These are phyloP conservation scores for Pectinophora gossypiella DNA, from an alignment of 1,140 invertebrate genomes.

Conservation along the genomic window DNA sequence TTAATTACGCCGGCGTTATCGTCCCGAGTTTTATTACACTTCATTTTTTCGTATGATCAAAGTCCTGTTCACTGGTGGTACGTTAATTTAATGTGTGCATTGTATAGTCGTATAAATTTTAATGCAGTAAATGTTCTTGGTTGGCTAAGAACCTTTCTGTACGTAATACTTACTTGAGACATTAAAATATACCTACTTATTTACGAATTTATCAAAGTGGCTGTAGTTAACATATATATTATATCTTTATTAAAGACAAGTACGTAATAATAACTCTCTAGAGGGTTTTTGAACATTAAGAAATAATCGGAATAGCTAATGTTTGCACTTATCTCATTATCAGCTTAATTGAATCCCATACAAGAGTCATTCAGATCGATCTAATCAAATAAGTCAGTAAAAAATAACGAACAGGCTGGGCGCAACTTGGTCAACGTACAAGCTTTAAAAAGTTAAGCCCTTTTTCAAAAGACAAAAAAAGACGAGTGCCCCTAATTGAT, in stretches of 20 bases:
- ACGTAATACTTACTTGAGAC: too few relatives aligned
- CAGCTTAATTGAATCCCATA: conserved; percentile 68
- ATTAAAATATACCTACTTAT: too few relatives aligned
- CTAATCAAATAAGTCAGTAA: conserved; percentile 67
- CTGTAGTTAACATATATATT: too few relatives aligned
- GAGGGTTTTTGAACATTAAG: too few relatives aligned
- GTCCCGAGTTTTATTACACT: conserved; percentile 50
- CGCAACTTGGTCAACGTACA: conserved; percentile 61
- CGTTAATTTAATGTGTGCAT: conserved; percentile 14
- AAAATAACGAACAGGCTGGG: conserved; percentile 57
- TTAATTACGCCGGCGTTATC: conserved; percentile 64
- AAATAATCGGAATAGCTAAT: too few relatives aligned
- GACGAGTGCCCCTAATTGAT: conserved; percentile 63
- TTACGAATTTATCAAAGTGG: too few relatives aligned
- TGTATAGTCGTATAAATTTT: conserved; percentile 5
- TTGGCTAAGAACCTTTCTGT: too few relatives aligned
- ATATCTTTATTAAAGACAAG: too few relatives aligned
- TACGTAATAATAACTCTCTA: too few relatives aligned
- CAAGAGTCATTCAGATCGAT: conserved; percentile 69
- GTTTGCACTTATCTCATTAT: conserved; percentile 66
- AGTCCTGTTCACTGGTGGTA: conserved; percentile 26
- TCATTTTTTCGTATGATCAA: conserved; percentile 50
- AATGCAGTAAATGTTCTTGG: neutral
- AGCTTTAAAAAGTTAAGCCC: conserved; percentile 65
- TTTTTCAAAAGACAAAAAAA: conserved; percentile 57